Evolutionary conservation across 2,113 vertebrate genomes (phyloP).

Genomic region (Coryphaenoides rupestris): DNA sequence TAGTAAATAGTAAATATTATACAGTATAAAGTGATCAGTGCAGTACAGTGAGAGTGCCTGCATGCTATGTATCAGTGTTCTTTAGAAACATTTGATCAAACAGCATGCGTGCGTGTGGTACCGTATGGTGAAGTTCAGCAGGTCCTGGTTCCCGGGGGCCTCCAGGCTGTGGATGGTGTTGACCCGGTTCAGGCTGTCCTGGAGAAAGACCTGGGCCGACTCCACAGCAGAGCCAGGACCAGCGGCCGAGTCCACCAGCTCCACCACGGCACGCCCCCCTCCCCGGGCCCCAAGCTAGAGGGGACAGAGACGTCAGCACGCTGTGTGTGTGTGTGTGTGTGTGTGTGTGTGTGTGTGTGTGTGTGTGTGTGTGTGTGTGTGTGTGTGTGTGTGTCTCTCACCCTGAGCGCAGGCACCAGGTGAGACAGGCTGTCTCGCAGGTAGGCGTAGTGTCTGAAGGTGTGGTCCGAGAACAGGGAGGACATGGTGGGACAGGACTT

Average conservation of each 20-base stretch:
- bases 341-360: constrained; percentile 1
- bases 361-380: constrained; percentile 3
- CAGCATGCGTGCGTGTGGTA: constrained; percentile 38
- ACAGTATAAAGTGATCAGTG: too few species aligned
- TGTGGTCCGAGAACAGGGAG: constrained; percentile 94
- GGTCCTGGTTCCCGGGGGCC: constrained; percentile 84
- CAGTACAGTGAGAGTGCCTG: too few species aligned
- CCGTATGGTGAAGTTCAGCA: constrained; percentile 93
- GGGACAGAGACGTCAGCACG: background rate
- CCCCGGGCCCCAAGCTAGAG: constrained; percentile 84
- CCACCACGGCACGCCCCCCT: constrained; percentile 73
- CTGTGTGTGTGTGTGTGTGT: background rate
- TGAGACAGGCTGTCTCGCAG: constrained; percentile 95
- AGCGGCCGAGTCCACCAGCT: constrained; percentile 65
- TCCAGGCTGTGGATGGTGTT: constrained; percentile 89
- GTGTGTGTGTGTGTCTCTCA: constrained; percentile 57
- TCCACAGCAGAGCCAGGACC: constrained; percentile 76
- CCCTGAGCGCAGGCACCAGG: constrained; percentile 87
- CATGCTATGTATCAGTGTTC: too few species aligned
- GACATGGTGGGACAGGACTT: constrained; percentile 94
- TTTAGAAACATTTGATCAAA: too few species aligned
- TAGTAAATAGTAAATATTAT: too few species aligned
- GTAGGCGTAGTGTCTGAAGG: constrained; percentile 94
- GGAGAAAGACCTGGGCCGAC: constrained; percentile 90
- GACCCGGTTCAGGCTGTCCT: constrained; percentile 87